These are phyloP conservation scores for Hemiscyllium ocellatum DNA, from an alignment of 2,113 vertebrate species.

Conservation along the genomic window DNA sequence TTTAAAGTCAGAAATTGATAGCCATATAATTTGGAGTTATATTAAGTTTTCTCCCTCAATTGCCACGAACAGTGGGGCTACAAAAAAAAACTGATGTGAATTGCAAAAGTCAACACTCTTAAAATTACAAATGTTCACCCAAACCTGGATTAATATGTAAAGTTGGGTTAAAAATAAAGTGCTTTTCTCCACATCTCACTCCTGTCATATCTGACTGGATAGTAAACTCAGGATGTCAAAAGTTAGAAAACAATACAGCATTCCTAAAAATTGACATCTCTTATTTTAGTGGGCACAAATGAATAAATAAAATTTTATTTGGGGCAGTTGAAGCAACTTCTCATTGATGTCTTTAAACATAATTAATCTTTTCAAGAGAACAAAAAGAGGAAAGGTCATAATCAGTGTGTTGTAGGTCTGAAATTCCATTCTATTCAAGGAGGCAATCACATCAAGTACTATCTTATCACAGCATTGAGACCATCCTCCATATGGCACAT, in stretches of 20 bases:
- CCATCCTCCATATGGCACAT: neutral
- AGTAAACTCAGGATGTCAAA: neutral
- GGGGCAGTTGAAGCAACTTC: neutral
- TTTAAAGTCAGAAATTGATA: neutral
- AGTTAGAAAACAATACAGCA: neutral
- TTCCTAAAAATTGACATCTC: neutral
- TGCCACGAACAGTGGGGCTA: neutral
- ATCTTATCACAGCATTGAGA: neutral
- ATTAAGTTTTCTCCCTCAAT: neutral
- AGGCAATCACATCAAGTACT: neutral
- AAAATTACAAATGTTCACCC: neutral
- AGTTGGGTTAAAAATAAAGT: neutral
- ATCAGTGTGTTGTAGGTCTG: neutral
- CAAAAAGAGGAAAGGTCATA: neutral
- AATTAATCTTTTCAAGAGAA: slow-evolving; percentile 9
- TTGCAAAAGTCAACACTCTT: neutral
- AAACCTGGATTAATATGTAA: neutral
- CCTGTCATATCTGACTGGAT: neutral
- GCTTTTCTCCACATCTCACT: neutral
- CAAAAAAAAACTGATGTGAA: neutral
- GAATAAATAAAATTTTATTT: slow-evolving; percentile 24
- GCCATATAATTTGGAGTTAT: neutral
- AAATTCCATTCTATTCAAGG: neutral
- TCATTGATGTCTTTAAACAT: neutral
- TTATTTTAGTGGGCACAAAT: neutral